Evolutionary conservation across 2,797 vertebrate genomes (phyloP), one percentile per base, ranked within the genome.

Genomic region (Gymnopithys bicolor): DNA sequence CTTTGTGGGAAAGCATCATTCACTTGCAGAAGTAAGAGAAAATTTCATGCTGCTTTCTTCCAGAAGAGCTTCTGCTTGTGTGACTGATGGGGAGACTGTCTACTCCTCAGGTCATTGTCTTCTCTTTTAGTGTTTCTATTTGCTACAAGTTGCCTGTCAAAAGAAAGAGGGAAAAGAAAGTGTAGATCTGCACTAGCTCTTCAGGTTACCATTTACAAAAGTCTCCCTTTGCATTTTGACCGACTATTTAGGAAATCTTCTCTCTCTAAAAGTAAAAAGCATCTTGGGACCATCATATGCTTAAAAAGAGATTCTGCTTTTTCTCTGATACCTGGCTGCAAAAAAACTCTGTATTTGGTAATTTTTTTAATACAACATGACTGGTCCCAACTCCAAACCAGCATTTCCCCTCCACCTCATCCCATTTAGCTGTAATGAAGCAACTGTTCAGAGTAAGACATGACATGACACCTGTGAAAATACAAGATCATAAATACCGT

Each of bases 391-490:
- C 19, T 77, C 71, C 76, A 91, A 94, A 51, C 2, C 7, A 70
- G 15, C 17, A 46, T 51, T 93, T 93, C 33, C 43, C 4, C 28
- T 66, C 32, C 19, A 82, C 24, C 9, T 11, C 30, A 30, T 48
- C 41, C 25, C 11, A 16, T 70, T 76, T 76, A 78, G 52, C 46
- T 71, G 32, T 52, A 95, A 74, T 19, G 78, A 92, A 84, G 53
- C 14, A 67, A 53, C 28, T 2, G 1, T 75, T 91, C 46, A 80
- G 58, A n/a, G 49, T 84, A 74, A 68, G 55, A 74, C 24, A 88
- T 0, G 1, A 51, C 46, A 37, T 19, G n/a, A 62, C 91, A 94
- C 86, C 84, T 95, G 95, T 87, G 60, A 92, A 96, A 95, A 96
- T 87, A 97, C 7, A 73, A 66, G 56, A 25, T 48, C 85, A 51